Evolutionary conservation across 2,113 vertebrate species (phyloP), one percentile per base, ranked within the genome.

Genomic region (Misgurnus mizolepis): DNA sequence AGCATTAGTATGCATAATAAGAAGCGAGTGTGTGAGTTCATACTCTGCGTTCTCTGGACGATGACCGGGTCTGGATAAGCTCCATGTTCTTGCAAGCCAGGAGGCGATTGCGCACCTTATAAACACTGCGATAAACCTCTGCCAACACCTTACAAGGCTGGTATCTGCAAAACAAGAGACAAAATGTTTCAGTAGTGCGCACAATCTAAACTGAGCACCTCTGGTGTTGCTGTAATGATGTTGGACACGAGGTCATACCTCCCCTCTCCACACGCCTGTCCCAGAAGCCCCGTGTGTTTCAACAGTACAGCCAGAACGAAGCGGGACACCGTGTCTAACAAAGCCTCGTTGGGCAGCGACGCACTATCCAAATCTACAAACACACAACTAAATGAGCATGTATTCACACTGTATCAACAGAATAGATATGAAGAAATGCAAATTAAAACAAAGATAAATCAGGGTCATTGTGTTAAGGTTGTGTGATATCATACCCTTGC

Each of bases 21-120:
- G 45, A 47, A 47, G 1, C 7, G 10, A 6, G 6, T 10, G 27
- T 58, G 40, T n/a, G 15, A 64, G 0, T 83, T 76, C 92, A 89
- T 92, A 98, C 97, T 94, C 96, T 95, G 93, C 96, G 95, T 82
- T 99, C 97, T 68, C 95, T 93, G 47, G 96, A 97, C 8, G 95
- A 96, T 0, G 96, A 97, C 6, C 94, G 92, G 0, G 95, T 96
- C 80, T 96, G 95, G 88, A 96, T 94, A 70, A 99, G 95, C 64
- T 98, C 96, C 95, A 99, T 95, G 79, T 97, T 99, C 92, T 96
- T 98, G 87, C 97, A 98, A 81, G 98, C 97, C 84, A 99, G 92
- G 84, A 99, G 91, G 50, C 96, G 96, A 88, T 95, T 98, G 50
- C 98, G 94, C 43, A 99, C 96, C 85, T 96, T 99, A 80, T 98